Percentiles rank a stretch among this genome's conserved stretches.
phyloP scores from a whole-genome alignment of 2,888 invertebrate species.

The Chaitophorus viminalis region DNA sequence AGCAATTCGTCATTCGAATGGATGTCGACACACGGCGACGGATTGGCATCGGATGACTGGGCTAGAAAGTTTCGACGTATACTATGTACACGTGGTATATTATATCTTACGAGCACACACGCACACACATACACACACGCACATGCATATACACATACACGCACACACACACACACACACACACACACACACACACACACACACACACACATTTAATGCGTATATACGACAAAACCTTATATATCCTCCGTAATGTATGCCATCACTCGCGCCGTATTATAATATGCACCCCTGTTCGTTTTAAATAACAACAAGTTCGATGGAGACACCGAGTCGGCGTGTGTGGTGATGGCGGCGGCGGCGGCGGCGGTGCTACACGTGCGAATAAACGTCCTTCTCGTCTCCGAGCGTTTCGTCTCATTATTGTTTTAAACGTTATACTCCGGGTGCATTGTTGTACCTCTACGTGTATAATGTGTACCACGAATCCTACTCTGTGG shows the following conservation, averaged over 20 bases:
- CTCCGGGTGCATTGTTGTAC: no score
- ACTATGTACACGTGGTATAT: no score
- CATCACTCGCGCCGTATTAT: not conserved
- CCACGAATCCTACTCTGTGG: not conserved
- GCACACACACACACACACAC: no score
- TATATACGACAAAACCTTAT: not conserved
- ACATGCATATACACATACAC: no score
- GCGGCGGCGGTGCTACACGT: not conserved
- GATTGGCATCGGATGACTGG: slow-evolving; percentile 24
- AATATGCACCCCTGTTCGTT: slow-evolving; percentile 52
- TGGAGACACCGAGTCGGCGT: not conserved
- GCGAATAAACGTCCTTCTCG: not conserved
- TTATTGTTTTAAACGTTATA: slow-evolving; percentile 40
- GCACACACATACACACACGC: no score
- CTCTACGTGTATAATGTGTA: not conserved
- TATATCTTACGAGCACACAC: not conserved
- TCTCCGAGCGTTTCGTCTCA: not conserved
- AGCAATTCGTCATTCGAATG: slow-evolving; percentile 53
- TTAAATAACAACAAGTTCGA: slow-evolving; percentile 34
- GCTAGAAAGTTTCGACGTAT: slow-evolving; percentile 35
- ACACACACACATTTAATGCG: no score
- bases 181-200: no score
- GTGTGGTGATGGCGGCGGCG: not conserved
- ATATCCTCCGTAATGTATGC: slow-evolving; percentile 13
- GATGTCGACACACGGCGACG: slow-evolving; percentile 34